Evolutionary conservation across 2,888 invertebrate genomes (phyloP), one percentile per base, ranked within the genome.

Genomic region (Criorhina ranunculi): DNA sequence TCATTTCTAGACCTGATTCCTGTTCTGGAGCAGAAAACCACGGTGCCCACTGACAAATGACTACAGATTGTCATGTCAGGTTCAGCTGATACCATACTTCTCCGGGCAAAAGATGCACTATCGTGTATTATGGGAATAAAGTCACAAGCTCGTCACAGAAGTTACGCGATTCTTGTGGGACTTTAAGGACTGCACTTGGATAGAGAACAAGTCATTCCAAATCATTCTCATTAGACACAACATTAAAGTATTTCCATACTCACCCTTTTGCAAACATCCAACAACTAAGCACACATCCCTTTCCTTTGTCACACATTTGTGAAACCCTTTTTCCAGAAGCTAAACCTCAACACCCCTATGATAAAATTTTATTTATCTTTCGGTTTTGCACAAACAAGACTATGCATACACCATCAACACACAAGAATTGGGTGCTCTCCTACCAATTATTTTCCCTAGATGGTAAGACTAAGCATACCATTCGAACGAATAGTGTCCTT

Each of bases 291-390:
- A 6, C 15, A 42, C n/a, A 44, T 69, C 37, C 24, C 33, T 31
- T n/a, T 6, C 15, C 49, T 15, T 29, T 33, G 6, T 9, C 15
- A 5, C 49, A 7, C 31, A 9, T 7, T 8, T 35, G 9, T 55
- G 1, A 1, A 72, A 66, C 55, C 62, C 35, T 51, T 70, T 76
- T 64, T 4, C 12, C 55, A 46, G 17, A 51, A 75, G 66, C 44
- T 51, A 60, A 73, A 44, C 55, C 69, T 19, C 37, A 42, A 42
- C 55, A 42, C 53, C 55, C 37, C 31, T 17, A 51, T 0, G 46
- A 76, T 81, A 64, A 57, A 75, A 76, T 76, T 76, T 55, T 81
- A 81, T 81, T 70, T 81, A 70, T 81, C 69, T 49, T 76, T 64
- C n/a, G 40, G 42, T 76, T 69, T 55, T 8, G 42, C 57, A 62